Percentiles rank a stretch among this genome's conserved stretches.
These are phyloP conservation scores for Suncus etruscus DNA, from an alignment of 2,113 vertebrate genomes.

Conservation along the genomic window DNA sequence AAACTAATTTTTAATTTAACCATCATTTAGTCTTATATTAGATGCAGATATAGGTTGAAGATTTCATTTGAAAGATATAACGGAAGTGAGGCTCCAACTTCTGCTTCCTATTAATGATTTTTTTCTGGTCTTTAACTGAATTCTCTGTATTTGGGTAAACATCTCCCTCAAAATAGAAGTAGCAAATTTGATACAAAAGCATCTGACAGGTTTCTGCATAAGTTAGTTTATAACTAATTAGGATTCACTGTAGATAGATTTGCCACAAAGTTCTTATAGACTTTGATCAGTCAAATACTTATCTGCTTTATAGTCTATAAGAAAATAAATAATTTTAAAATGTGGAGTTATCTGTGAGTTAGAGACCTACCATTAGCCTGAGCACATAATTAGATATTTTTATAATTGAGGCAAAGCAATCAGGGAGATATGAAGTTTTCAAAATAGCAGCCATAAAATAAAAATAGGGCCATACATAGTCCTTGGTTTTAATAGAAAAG, in stretches of 20 bases:
- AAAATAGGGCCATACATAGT: neutral
- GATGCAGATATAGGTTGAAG: neutral
- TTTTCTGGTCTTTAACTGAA: conserved; percentile 7
- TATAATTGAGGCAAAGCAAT: neutral
- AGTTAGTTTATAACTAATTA: conserved; percentile 10
- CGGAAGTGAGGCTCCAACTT: neutral
- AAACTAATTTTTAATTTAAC: neutral
- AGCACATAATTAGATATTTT: conserved; percentile 32
- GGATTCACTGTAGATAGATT: neutral
- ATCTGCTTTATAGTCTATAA: neutral
- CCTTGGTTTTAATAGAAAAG: conserved; percentile 27
- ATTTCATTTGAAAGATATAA: neutral
- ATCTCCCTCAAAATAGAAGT: conserved; percentile 11
- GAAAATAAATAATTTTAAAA: conserved; percentile 3
- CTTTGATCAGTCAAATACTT: conserved; percentile 22
- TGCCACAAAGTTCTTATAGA: neutral
- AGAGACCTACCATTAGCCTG: neutral
- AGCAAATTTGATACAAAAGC: conserved; percentile 42
- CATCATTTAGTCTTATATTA: neutral
- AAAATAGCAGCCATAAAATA: conserved; percentile 27
- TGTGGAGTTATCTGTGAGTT: neutral
- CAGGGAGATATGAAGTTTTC: conserved; percentile 45
- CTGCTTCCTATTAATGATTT: neutral
- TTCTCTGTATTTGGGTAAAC: neutral
- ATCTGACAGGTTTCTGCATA: conserved; percentile 34